Percentiles rank a stretch among this genome's conserved stretches.
These are phyloP conservation scores for Pongo abelii DNA, from an alignment of 2,113 vertebrate species.

Conservation along the genomic window DNA sequence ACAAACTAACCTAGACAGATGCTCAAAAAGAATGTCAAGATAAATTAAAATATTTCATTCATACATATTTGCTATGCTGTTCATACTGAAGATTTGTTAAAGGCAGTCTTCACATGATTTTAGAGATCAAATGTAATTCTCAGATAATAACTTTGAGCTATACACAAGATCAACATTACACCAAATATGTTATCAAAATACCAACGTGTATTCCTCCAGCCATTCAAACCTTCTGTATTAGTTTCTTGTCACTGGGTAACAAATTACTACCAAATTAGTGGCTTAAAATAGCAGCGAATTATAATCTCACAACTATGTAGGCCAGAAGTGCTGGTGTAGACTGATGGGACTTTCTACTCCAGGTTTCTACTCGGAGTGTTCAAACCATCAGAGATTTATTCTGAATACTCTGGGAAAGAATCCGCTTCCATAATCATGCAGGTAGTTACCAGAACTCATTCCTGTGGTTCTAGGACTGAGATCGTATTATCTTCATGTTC, in stretches of 20 bases:
- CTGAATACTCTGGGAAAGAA: neutral
- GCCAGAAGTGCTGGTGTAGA: neutral
- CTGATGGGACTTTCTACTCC: neutral
- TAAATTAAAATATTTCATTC: neutral
- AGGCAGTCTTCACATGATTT: neutral
- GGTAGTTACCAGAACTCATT: neutral
- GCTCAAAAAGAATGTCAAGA: neutral
- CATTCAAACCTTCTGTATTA: neutral
- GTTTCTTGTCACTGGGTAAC: neutral
- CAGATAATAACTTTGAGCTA: neutral
- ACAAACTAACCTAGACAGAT: neutral
- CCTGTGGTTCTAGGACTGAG: neutral
- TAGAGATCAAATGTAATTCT: conserved; percentile 42
- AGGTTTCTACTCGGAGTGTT: neutral
- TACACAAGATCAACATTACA: neutral
- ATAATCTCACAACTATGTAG: neutral
- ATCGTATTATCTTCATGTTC: neutral
- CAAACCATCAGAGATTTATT: neutral
- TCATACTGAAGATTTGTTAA: neutral
- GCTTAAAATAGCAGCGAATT: neutral
- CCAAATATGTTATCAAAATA: neutral
- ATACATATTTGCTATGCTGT: neutral
- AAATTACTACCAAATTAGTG: neutral
- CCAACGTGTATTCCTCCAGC: neutral
- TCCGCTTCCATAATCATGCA: neutral